These are phyloP conservation scores for Orycteropus afer DNA, from an alignment of 2,113 vertebrate genomes.

Conservation along the genomic window DNA sequence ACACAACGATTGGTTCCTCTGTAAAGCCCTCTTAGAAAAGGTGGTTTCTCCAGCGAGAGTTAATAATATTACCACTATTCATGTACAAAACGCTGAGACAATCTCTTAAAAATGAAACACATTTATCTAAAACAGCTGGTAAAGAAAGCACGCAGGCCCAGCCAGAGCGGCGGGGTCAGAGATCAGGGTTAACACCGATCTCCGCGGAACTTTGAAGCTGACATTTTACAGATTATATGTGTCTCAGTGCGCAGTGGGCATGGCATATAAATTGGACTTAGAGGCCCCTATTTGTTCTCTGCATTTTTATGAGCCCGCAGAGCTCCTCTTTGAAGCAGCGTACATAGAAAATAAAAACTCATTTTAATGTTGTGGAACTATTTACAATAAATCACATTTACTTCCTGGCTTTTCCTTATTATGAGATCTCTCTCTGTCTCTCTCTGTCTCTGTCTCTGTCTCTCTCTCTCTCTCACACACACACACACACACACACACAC, in stretches of 20 bases:
- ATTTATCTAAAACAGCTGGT: slow-evolving; percentile 97
- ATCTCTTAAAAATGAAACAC: slow-evolving; percentile 88
- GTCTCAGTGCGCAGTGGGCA: slow-evolving; percentile 89
- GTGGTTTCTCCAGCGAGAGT: slow-evolving; percentile 88
- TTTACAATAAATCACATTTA: slow-evolving; percentile 91
- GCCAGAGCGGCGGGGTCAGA: slow-evolving; percentile 89
- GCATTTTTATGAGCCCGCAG: slow-evolving; percentile 92
- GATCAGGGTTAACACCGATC: slow-evolving; percentile 96
- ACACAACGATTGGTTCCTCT: slow-evolving; percentile 84
- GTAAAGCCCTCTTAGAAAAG: slow-evolving; percentile 84
- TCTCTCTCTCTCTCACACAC: not conserved
- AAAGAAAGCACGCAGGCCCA: slow-evolving; percentile 88
- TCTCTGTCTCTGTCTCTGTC: not conserved
- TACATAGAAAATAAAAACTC: slow-evolving; percentile 90
- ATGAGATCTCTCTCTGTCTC: slow-evolving; percentile 4
- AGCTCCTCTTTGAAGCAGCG: slow-evolving; percentile 92
- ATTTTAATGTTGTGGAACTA: slow-evolving; percentile 90
- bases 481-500: not conserved
- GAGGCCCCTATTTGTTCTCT: slow-evolving; percentile 91
- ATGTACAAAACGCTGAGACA: slow-evolving; percentile 86
- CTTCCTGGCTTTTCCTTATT: slow-evolving; percentile 83
- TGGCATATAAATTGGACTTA: slow-evolving; percentile 91
- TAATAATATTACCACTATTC: slow-evolving; percentile 89
- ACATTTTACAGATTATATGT: slow-evolving; percentile 95
- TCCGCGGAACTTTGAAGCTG: slow-evolving; percentile 95